A percentile compares a stretch with the other conserved stretches of the same genome.
Evolutionary conservation across 1,140 invertebrate species (phyloP).

Genomic region (Lepidurus arcticus): DNA sequence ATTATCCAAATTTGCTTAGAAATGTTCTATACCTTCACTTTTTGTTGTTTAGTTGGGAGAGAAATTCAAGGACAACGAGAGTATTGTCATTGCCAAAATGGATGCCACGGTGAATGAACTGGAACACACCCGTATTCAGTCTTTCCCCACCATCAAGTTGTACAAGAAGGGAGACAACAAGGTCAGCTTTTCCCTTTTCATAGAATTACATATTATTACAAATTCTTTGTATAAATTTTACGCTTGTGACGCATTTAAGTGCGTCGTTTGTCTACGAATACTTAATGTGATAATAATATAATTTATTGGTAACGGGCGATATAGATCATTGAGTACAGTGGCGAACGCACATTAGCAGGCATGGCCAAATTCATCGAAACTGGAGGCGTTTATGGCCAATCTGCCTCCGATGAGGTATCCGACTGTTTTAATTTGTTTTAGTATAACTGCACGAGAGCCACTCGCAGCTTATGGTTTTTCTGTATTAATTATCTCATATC

Average conservation of each 20-base stretch:
- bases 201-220: neutral
- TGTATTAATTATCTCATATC: neutral
- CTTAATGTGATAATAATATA: slow-evolving; percentile 16
- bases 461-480: neutral
- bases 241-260: neutral
- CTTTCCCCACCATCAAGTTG: slow-evolving; percentile 94
- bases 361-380: slow-evolving; percentile 87
- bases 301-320: slow-evolving; percentile 32
- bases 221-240: slow-evolving; percentile 34
- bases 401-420: slow-evolving; percentile 56
- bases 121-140: slow-evolving; percentile 87
- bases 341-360: slow-evolving; percentile 89
- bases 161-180: slow-evolving; percentile 90
- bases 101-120: slow-evolving; percentile 96
- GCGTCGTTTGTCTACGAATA: slow-evolving; percentile 39
- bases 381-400: slow-evolving; percentile 54
- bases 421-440: slow-evolving; percentile 38
- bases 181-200: slow-evolving; percentile 48
- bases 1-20: neutral
- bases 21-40: neutral
- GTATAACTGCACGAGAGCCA: neutral
- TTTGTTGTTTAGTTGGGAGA: slow-evolving; percentile 54
- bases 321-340: slow-evolving; percentile 84
- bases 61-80: slow-evolving; percentile 76
- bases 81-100: slow-evolving; percentile 94